A percentile compares a stretch with the other conserved stretches of the same genome.
phyloP scores from a whole-genome alignment of 2,113 vertebrate genomes.

The Cyrtonyx montezumae region DNA sequence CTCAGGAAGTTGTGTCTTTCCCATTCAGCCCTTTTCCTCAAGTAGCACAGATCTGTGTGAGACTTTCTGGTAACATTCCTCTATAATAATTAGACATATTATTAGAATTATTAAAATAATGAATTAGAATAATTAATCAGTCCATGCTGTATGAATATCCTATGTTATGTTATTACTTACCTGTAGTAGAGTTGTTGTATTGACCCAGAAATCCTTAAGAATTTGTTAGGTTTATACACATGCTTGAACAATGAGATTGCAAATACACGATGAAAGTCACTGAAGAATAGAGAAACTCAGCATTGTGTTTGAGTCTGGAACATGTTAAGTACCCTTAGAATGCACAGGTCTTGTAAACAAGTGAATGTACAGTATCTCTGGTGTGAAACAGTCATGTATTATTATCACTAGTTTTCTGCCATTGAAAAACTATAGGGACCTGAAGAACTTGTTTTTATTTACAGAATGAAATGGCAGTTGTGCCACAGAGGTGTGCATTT shows the following conservation, averaged over 20 bases:
- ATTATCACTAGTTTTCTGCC: background rate
- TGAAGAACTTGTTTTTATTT: background rate
- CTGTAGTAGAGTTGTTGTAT: background rate
- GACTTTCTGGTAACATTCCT: background rate
- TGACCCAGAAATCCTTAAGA: background rate
- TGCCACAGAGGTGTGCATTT: background rate
- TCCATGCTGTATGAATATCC: background rate
- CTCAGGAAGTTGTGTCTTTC: background rate
- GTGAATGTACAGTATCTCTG: background rate
- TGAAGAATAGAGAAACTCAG: background rate
- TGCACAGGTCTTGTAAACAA: background rate
- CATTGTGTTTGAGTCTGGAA: background rate
- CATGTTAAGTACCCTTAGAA: background rate
- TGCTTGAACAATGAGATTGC: background rate
- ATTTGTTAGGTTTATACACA: background rate
- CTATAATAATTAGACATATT: background rate
- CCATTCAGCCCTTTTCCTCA: background rate
- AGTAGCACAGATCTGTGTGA: background rate
- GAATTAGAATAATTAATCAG: background rate
- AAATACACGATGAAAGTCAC: background rate
- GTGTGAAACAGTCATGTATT: background rate
- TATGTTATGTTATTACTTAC: background rate
- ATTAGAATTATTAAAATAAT: no score
- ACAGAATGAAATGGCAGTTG: background rate
- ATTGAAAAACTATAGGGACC: background rate